Evolutionary conservation across 2,888 invertebrate species (phyloP), one percentile per base, ranked within the genome.

Genomic region (Amblyteles armatorius): DNA sequence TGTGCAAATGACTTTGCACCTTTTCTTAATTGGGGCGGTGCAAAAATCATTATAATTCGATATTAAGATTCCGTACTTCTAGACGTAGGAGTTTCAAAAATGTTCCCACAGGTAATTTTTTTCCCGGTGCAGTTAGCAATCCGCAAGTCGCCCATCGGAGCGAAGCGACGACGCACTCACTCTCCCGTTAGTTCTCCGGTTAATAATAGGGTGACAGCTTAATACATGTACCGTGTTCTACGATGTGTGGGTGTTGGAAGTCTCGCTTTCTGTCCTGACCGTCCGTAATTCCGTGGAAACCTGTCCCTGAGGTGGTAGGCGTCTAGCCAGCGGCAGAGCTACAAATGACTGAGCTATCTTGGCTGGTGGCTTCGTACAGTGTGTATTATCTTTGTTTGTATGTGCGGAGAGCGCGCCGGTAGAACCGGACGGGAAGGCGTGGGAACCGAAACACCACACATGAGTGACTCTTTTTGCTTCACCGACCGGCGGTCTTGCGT

Each of bases 361-460:
- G 55, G 13, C 11, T 33, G 11, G 22, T 57, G 57, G 11, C 2
- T 22, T 33, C 52, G 36, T 55, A 11, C 19, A n/a, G 65, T 73
- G 52, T 29, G 29, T n/a, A 65, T 72, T 79, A 79, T 63, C 79
- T 71, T 40, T 40, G 50, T 50, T 19, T 50, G 22, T 71, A 36
- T 71, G 71, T 48, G 71, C 22, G 33, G 40, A 71, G 44, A 40
- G 26, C 50, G 68, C 7, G 52, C 19, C 48, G 16, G 13, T 16
- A 36, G n/a, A 57, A 73, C 33, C 44, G 55, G 67, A 40, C 72
- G 52, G 65, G 67, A 74, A 60, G 44, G 19, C 82, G 82, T 82
- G 82, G 77, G 82, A 82, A 82, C 71, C 71, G n/a, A 82, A 82
- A 72, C 77, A 69, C 60, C 48, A 29, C 68, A 48, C 48, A 48